phyloP scores from a whole-genome alignment of 2,888 invertebrate species.

The Timema cristinae region DNA sequence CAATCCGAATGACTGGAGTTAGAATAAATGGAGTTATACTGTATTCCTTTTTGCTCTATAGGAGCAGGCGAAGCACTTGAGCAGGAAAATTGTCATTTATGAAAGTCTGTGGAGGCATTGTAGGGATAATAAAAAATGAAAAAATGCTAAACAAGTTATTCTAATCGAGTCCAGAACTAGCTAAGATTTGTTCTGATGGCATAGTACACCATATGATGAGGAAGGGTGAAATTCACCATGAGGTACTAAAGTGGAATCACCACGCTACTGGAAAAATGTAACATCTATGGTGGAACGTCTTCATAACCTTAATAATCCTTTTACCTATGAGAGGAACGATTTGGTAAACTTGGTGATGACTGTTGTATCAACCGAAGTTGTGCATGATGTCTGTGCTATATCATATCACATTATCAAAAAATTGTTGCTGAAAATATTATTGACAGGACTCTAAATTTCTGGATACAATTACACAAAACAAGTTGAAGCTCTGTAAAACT shows the following conservation, averaged over 20 bases:
- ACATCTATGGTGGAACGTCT: neutral
- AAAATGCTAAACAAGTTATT: neutral
- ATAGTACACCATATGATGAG: neutral
- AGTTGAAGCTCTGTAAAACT: neutral
- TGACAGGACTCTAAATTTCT: constrained; percentile 1
- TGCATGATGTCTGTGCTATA: neutral
- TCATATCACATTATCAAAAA: neutral
- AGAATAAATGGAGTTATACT: neutral
- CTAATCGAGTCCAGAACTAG: neutral
- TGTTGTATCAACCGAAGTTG: neutral
- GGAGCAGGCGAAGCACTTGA: neutral
- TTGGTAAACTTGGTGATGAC: neutral
- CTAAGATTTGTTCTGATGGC: neutral
- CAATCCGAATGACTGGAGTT: no score
- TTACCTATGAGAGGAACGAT: neutral
- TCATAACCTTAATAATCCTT: neutral
- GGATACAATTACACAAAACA: neutral
- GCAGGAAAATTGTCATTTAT: neutral
- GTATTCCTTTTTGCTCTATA: no score
- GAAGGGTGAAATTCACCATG: neutral
- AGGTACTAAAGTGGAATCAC: neutral
- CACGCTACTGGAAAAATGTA: neutral
- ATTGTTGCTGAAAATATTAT: neutral
- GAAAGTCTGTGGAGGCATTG: neutral
- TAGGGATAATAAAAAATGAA: neutral